Conservation (phyloP, 2,797 vertebrate species). For the Stomatorhinus walkeri region DNA sequence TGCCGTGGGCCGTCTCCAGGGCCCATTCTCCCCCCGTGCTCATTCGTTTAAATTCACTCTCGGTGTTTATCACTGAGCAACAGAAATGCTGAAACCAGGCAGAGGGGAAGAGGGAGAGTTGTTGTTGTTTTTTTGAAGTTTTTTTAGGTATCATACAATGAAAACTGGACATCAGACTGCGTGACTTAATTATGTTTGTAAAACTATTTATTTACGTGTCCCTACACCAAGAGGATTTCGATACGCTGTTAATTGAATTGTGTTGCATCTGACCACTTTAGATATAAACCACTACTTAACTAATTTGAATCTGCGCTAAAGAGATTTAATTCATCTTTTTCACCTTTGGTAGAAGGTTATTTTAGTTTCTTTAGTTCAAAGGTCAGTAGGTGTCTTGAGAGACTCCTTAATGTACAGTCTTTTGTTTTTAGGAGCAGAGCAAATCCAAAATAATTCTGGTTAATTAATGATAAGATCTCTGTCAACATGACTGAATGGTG, state of each 20-base stretch:
- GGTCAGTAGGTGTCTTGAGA: background rate
- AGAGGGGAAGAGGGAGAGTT: too few relatives aligned
- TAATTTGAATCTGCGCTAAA: background rate
- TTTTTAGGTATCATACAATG: background rate
- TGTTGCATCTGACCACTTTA: background rate
- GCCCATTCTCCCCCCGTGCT: too few relatives aligned
- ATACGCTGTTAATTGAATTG: conserved; percentile 18
- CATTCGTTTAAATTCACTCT: background rate
- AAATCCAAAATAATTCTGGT: background rate
- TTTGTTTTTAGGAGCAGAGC: background rate
- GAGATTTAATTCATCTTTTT: background rate
- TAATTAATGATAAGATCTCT: background rate
- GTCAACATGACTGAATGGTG: background rate
- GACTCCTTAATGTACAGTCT: background rate
- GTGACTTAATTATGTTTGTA: conserved; percentile 16
- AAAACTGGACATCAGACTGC: conserved; percentile 6
- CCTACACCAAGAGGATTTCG: background rate
- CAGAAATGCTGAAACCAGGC: background rate
- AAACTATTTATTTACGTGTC: conserved; percentile 20
- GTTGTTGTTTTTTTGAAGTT: background rate
- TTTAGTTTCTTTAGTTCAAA: background rate
- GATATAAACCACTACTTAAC: background rate
- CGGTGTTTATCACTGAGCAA: background rate
- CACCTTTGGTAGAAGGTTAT: background rate
- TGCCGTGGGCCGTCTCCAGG: background rate